Evolutionary conservation across 2,113 vertebrate species (phyloP).

Genomic region (Plecturocebus donacophilus): DNA sequence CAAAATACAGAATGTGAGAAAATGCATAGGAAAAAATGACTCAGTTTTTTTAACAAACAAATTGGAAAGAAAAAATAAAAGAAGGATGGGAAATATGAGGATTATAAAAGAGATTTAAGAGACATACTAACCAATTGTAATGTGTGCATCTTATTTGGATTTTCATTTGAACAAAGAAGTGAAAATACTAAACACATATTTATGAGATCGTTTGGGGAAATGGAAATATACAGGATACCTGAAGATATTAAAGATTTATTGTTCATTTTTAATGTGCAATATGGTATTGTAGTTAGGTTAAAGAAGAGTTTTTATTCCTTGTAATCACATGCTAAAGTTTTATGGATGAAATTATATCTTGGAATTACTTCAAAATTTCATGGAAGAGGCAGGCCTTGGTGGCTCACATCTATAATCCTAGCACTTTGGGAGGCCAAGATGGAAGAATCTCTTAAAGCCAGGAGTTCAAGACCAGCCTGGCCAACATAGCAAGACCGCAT

Average conservation of each 20-base stretch:
- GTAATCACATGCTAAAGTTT: background rate
- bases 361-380: background rate
- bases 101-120: background rate
- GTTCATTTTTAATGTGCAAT: background rate
- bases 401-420: too few species aligned
- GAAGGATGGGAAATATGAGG: background rate
- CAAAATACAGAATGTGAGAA: background rate
- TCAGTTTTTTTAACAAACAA: background rate
- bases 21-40: background rate
- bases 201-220: background rate
- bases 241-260: background rate
- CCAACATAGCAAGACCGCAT: too few species aligned
- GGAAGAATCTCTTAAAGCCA: too few species aligned
- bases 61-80: background rate
- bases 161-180: conserved; percentile 24
- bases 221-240: background rate
- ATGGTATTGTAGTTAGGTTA: background rate
- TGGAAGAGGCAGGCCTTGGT: background rate
- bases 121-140: background rate
- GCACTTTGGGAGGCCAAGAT: too few species aligned
- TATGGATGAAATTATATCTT: background rate
- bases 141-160: background rate
- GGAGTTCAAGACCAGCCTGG: too few species aligned
- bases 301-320: background rate
- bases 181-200: background rate